These are phyloP conservation scores for Riparia riparia DNA, from an alignment of 2,113 vertebrate genomes.

Conservation along the genomic window DNA sequence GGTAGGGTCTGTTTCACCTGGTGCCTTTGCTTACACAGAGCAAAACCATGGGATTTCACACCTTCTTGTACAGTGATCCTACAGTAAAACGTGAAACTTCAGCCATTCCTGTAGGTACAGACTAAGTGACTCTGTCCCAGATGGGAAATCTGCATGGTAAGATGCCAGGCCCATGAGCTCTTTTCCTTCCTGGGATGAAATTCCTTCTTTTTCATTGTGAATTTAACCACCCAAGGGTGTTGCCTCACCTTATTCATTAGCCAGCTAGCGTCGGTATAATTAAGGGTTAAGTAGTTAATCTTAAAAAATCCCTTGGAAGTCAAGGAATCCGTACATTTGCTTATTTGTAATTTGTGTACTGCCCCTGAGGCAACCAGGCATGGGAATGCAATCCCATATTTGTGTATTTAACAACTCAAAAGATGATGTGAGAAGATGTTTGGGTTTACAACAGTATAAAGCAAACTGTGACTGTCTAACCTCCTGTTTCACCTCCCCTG, in stretches of 20 bases:
- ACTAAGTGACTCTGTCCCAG: neutral
- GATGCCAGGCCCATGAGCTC: neutral
- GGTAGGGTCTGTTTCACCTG: neutral
- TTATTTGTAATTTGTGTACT: neutral
- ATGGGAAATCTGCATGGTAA: neutral
- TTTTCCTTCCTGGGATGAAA: neutral
- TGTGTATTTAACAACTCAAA: neutral
- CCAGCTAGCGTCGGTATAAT: neutral
- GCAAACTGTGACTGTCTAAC: neutral
- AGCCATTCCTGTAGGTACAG: neutral
- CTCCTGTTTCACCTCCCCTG: neutral
- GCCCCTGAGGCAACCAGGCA: neutral
- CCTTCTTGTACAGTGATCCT: neutral
- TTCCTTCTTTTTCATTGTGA: neutral
- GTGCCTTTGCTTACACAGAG: neutral
- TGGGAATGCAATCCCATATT: neutral
- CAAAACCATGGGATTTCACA: neutral
- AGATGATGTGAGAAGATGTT: neutral
- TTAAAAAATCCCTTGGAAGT: constrained; percentile 7
- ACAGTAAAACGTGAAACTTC: neutral
- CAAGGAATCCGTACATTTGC: neutral
- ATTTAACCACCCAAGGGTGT: neutral
- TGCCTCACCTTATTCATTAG: neutral
- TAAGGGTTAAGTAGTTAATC: neutral
- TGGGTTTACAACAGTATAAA: neutral